Evolutionary conservation across 2,888 invertebrate genomes (phyloP).

Genomic region (Bruchidius siliquastri): DNA sequence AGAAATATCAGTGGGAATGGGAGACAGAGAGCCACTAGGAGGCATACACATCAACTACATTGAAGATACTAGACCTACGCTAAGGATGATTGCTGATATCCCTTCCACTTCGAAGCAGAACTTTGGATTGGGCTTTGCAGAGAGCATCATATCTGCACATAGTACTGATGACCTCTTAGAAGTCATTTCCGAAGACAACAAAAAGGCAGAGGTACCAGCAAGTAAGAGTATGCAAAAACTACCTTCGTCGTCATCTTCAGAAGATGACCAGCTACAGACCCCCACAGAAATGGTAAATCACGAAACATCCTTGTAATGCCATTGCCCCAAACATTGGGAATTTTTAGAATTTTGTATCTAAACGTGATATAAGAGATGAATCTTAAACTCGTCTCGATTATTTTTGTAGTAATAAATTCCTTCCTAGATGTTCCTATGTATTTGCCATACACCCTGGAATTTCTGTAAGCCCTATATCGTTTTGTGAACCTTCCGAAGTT

Average conservation of each 20-base stretch:
- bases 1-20: slow-evolving; percentile 56
- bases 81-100: slow-evolving; percentile 21
- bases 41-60: slow-evolving; percentile 67
- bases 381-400: background rate
- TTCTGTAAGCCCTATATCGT: background rate
- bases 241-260: slow-evolving; percentile 30
- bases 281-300: slow-evolving; percentile 37
- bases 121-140: slow-evolving; percentile 9
- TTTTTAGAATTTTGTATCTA: background rate
- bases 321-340: too few species aligned
- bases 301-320: slow-evolving; percentile 44
- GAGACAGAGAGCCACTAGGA: slow-evolving; percentile 50
- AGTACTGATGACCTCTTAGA: slow-evolving; percentile 37
- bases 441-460: background rate
- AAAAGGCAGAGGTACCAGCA: slow-evolving; percentile 32
- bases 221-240: slow-evolving; percentile 52
- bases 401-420: background rate
- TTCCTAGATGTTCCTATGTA: background rate
- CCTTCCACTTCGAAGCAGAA: slow-evolving; percentile 44
- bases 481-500: background rate
- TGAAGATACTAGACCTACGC: slow-evolving; percentile 42
- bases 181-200: slow-evolving; percentile 3
- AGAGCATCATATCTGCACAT: slow-evolving; percentile 42
- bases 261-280: slow-evolving; percentile 39
- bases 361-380: background rate